Conservation (phyloP, 2,113 vertebrate species). For the Anarhynchus alexandrinus region DNA sequence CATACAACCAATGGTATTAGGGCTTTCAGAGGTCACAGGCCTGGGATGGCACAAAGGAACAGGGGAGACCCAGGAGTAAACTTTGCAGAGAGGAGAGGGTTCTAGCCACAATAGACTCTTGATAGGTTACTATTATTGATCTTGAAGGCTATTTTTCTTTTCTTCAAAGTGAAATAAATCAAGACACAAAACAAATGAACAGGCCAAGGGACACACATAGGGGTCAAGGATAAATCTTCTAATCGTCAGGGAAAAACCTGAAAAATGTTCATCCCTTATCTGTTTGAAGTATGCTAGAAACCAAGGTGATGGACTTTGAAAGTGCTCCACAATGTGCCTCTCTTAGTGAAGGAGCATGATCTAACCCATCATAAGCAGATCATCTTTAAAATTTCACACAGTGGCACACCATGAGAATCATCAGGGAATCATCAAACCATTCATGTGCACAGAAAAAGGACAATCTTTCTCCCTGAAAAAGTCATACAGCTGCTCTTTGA, state of each 20-base stretch:
- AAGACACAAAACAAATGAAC: neutral
- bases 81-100: neutral
- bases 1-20: neutral
- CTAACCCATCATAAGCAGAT: neutral
- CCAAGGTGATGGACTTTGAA: neutral
- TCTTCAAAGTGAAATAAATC: neutral
- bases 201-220: neutral
- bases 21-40: neutral
- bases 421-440: neutral
- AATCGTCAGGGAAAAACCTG: neutral
- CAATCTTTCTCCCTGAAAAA: neutral
- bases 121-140: neutral
- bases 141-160: neutral
- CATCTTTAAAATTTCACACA: neutral
- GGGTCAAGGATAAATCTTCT: neutral
- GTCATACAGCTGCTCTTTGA: neutral
- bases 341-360: neutral
- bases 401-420: neutral
- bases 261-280: neutral
- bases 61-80: neutral
- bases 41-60: neutral
- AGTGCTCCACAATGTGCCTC: neutral
- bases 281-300: neutral
- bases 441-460: neutral
- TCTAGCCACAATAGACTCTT: neutral